Evolutionary conservation across 2,888 invertebrate genomes (phyloP).

Genomic region (Thymelicus sylvestris): DNA sequence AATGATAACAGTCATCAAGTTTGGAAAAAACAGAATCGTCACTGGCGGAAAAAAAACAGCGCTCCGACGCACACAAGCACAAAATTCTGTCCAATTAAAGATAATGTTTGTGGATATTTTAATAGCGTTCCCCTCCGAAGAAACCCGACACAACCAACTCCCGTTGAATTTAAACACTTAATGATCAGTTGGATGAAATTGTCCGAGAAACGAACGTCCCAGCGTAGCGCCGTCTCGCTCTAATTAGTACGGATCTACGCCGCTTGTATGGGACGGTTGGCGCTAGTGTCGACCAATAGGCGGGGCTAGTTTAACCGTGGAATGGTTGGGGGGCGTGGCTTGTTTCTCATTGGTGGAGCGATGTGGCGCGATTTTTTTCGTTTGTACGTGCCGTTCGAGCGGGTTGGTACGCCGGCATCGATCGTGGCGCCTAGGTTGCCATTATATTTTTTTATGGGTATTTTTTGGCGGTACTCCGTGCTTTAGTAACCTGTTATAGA

Average conservation of each 20-base stretch:
- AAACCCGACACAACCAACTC: slow-evolving; percentile 85
- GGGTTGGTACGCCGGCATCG: slow-evolving; percentile 80
- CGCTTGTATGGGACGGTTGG: slow-evolving; percentile 72
- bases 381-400: slow-evolving; percentile 69
- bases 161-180: slow-evolving; percentile 84
- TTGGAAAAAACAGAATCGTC: slow-evolving; percentile 78
- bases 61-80: slow-evolving; percentile 77
- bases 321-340: slow-evolving; percentile 59
- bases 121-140: slow-evolving; percentile 83
- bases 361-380: slow-evolving; percentile 75
- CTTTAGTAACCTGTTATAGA: slow-evolving; percentile 80
- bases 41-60: slow-evolving; percentile 69
- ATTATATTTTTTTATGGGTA: slow-evolving; percentile 84
- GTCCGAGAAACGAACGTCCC: slow-evolving; percentile 82
- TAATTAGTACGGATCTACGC: slow-evolving; percentile 67
- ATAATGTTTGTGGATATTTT: slow-evolving; percentile 85
- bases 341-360: slow-evolving; percentile 59
- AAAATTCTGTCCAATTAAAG: slow-evolving; percentile 84
- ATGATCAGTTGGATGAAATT: slow-evolving; percentile 84
- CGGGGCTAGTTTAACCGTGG: slow-evolving; percentile 63
- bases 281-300: slow-evolving; percentile 65
- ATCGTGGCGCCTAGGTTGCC: slow-evolving; percentile 78
- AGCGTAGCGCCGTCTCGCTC: slow-evolving; percentile 69
- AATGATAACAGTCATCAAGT: slow-evolving; percentile 80
- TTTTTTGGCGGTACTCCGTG: slow-evolving; percentile 79